phyloP scores from a whole-genome alignment of 1,140 invertebrate species.

The Pogonognathellus flavescens region DNA sequence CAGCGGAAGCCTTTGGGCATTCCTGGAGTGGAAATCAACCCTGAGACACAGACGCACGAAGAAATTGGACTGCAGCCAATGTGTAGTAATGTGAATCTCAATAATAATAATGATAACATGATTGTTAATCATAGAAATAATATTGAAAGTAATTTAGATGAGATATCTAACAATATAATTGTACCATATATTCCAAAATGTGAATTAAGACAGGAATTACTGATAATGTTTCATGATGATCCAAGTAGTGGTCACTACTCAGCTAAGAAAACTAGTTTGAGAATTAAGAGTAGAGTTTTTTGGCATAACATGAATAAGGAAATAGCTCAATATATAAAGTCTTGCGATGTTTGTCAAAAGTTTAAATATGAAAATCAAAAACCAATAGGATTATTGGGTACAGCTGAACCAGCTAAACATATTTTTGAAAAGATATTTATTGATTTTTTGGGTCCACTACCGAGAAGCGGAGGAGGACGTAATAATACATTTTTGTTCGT shows the following conservation, averaged over 20 bases:
- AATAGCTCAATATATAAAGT: constrained; percentile 48
- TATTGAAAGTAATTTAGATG: no score
- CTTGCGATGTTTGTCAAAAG: constrained; percentile 49
- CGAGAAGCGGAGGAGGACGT: constrained; percentile 37
- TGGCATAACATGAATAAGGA: constrained; percentile 58
- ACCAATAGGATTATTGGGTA: constrained; percentile 28
- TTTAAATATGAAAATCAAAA: constrained; percentile 6
- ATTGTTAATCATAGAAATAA: no score
- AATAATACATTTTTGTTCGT: constrained; percentile 68
- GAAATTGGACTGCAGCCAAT: no score
- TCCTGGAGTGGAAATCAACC: background rate
- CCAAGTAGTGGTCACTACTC: constrained; percentile 52
- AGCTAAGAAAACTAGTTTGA: constrained; percentile 28
- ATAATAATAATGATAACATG: no score
- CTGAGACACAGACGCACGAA: background rate
- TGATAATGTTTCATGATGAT: constrained; percentile 54
- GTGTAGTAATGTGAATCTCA: no score
- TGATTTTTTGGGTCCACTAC: constrained; percentile 65
- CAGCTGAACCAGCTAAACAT: background rate
- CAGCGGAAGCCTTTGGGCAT: no score
- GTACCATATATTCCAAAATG: constrained; percentile 12
- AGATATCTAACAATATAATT: background rate
- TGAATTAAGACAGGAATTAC: constrained; percentile 14
- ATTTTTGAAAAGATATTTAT: constrained; percentile 57
- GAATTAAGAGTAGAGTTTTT: constrained; percentile 50